Percentiles rank a stretch among this genome's conserved stretches.
These are phyloP conservation scores for Crossocerus cetratus DNA, from an alignment of 2,888 invertebrate species.

Conservation along the genomic window DNA sequence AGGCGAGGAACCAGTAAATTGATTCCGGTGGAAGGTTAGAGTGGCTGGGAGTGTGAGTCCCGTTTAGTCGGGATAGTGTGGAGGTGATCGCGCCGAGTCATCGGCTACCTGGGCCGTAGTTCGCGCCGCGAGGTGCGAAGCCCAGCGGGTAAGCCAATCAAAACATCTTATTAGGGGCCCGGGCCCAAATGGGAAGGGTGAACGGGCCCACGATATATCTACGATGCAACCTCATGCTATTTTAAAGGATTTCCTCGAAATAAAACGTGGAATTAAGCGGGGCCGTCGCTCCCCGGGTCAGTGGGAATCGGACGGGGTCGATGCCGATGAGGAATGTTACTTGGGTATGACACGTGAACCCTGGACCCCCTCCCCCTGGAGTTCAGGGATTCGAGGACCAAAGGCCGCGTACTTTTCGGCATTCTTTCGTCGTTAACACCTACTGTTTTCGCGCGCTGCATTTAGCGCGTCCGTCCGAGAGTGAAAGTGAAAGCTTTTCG, in stretches of 20 bases:
- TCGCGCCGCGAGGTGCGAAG: slow-evolving; percentile 61
- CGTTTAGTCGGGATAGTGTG: slow-evolving; percentile 37
- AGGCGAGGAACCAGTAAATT: neutral
- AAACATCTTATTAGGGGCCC: slow-evolving; percentile 63
- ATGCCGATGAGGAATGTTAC: neutral
- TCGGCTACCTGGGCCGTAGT: slow-evolving; percentile 67
- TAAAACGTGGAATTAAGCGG: slow-evolving; percentile 19
- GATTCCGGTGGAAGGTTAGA: slow-evolving; percentile 4
- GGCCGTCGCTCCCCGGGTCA: neutral
- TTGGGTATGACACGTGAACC: neutral
- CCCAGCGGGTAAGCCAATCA: slow-evolving; percentile 63
- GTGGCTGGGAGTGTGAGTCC: slow-evolving; percentile 19
- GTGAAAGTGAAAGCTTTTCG: neutral
- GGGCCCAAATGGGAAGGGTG: slow-evolving; percentile 31
- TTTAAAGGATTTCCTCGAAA: slow-evolving; percentile 29
- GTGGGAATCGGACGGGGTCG: neutral
- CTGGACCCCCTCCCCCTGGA: neutral
- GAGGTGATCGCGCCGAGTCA: slow-evolving; percentile 60
- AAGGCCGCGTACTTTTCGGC: neutral
- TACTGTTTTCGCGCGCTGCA: neutral
- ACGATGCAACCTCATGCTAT: slow-evolving; percentile 39
- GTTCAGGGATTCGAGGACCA: neutral
- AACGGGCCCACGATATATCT: slow-evolving; percentile 20
- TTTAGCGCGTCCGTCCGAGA: neutral
- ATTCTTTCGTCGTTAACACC: slow-evolving; percentile 1